Evolutionary conservation across 2,113 vertebrate species (phyloP), one percentile per base, ranked within the genome.

Genomic region (Zosterops japonicus): DNA sequence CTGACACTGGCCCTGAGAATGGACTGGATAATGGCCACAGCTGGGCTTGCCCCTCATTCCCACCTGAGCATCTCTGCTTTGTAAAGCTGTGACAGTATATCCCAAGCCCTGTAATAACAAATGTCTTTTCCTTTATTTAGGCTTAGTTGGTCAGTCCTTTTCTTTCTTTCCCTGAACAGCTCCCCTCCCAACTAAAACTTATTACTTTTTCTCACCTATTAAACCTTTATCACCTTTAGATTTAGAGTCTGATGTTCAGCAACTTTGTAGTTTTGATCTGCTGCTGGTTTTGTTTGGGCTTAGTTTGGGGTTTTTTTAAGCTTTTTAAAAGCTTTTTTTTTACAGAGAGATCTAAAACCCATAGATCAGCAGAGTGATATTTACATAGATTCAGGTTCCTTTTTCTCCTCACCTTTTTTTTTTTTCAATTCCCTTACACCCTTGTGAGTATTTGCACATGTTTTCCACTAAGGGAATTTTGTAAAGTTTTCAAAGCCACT

Each of bases 151-250:
- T 67, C 36, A 55, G n/a, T 17, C 4, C 31, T 94, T 65, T 89
- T 39, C 24, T 39, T 75, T 82, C 28, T 77, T 81, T 53, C 25
- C 23, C 7, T 55, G n/a, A 49, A 55, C 16, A 67, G 9, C 18
- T 11, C 12, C 25, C 4, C 2, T 1, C 4, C 12, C 12, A n/a
- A 1, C 9, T 4, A 12, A 31, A 85, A 35, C 2, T 57, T 57
- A 29, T 3, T 78, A 4, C 27, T 36, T 83, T 79, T 71, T 33
- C 8, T 70, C 65, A 8, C 35, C 14, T 33, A 5, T 81, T 63
- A 82, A 78, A 59, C 8, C 7, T 35, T 75, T 22, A 18, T 89
- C n/a, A 50, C 6, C 20, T 52, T 87, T 67, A 76, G 19, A 60
- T 39, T 93, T 39, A 27, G 6, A 68, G n/a, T 23, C 27, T 80